Evolutionary conservation across 2,888 invertebrate genomes (phyloP).

Genomic region (Euzetes globulus): DNA sequence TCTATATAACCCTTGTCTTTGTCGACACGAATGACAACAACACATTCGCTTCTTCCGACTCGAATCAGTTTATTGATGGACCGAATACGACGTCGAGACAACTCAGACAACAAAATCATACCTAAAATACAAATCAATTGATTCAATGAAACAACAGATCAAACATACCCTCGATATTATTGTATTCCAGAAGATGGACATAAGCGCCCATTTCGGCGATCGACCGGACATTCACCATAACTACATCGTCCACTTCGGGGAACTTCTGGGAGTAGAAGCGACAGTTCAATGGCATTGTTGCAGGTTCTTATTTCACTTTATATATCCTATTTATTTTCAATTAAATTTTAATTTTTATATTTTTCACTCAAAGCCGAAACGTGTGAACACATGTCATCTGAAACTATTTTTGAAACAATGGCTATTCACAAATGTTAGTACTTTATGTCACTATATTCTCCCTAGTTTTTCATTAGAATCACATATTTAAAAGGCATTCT

Average conservation of each 20-base stretch:
- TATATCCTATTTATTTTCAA: background rate
- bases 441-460: background rate
- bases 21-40: constrained; percentile 97
- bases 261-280: constrained; percentile 95
- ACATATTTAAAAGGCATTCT: background rate
- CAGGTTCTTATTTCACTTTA: background rate
- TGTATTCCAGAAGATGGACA: constrained; percentile 93
- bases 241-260: constrained; percentile 98
- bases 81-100: constrained; percentile 94
- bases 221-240: constrained; percentile 93
- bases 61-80: constrained; percentile 98
- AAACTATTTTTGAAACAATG: background rate
- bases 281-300: constrained; percentile 67
- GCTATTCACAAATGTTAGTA: background rate
- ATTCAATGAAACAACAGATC: background rate
- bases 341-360: background rate
- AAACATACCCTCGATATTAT: constrained; percentile 76
- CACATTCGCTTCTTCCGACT: constrained; percentile 96
- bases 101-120: constrained; percentile 82
- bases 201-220: constrained; percentile 99
- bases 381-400: constrained; percentile 23
- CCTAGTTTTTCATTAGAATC: background rate
- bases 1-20: constrained; percentile 99
- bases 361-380: background rate
- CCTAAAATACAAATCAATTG: constrained; percentile 62